phyloP scores from a whole-genome alignment of 2,113 vertebrate species.

The Danio rerio region GRCz12tu NC_133192.1:49160001-49160500 shows the following conservation, averaged over 20 bases:
- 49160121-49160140: slow-evolving; percentile 44
- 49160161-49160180: slow-evolving; percentile 53
- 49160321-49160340: slow-evolving; percentile 49
- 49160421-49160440: slow-evolving; percentile 39
- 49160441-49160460: slow-evolving; percentile 2
- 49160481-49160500: not conserved
- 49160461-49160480: slow-evolving; percentile 17
- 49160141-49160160: slow-evolving; percentile 42
- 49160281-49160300: slow-evolving; percentile 53
- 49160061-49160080: not conserved
- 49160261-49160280: slow-evolving; percentile 58
- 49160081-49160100: not conserved
- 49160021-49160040: no score
- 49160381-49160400: slow-evolving; percentile 42
- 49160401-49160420: slow-evolving; percentile 37
- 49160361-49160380: slow-evolving; percentile 57
- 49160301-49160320: slow-evolving; percentile 53
- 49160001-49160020: no score
- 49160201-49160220: slow-evolving; percentile 54
- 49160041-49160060: no score
- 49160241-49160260: slow-evolving; percentile 56
- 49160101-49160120: slow-evolving; percentile 12
- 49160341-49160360: slow-evolving; percentile 54
- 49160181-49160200: slow-evolving; percentile 32
- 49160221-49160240: slow-evolving; percentile 51